Conservation (phyloP, 1,140 invertebrate species). For the Saccostrea echinata region DNA sequence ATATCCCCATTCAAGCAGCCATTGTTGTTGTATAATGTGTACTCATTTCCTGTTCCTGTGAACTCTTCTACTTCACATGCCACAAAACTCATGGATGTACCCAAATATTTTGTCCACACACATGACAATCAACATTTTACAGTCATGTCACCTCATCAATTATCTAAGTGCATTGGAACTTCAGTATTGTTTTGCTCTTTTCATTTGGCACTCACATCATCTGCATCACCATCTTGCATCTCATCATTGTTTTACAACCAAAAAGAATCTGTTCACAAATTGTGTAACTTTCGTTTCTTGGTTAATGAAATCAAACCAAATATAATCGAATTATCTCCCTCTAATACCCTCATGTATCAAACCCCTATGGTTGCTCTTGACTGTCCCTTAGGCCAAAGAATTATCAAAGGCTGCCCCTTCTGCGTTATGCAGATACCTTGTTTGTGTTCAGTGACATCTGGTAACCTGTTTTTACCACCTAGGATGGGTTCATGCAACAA, state of each 20-base stretch:
- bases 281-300: conserved; percentile 48
- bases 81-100: no score
- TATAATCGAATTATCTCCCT: conserved; percentile 32
- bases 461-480: conserved; percentile 45
- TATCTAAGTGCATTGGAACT: no score
- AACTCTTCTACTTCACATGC: no score
- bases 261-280: background rate
- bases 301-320: conserved; percentile 22
- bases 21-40: background rate
- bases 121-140: no score
- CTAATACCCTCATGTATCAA: conserved; percentile 6
- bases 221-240: no score
- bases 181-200: no score
- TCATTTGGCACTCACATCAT: no score
- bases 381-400: conserved; percentile 46
- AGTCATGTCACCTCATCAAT: no score
- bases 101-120: no score
- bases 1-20: background rate
- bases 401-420: conserved; percentile 50
- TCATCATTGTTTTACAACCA: no score
- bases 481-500: conserved; percentile 6
- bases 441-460: conserved; percentile 49
- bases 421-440: conserved; percentile 47
- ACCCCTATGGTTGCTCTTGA: conserved; percentile 44
- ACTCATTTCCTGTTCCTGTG: no score